Percentiles rank a stretch among this genome's conserved stretches.
phyloP scores from a whole-genome alignment of 2,888 invertebrate species.

The Caenorhabditis doughertyi region DNA sequence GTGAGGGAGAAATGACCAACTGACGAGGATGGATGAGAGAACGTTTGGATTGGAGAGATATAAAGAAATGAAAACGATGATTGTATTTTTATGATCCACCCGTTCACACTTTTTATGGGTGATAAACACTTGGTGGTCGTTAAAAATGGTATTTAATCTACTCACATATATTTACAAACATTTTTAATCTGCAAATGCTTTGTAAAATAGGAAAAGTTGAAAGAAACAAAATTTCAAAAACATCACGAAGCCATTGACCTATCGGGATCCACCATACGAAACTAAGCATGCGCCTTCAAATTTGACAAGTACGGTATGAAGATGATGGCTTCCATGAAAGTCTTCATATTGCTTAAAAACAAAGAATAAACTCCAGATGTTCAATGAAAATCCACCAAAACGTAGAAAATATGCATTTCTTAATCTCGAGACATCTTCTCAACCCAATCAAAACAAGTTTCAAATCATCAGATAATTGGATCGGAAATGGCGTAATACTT shows the following conservation, averaged over 20 bases:
- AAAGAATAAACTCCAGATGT: no score
- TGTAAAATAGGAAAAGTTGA: no score
- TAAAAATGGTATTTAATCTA: conserved; percentile 3
- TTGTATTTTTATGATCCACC: conserved; percentile 11
- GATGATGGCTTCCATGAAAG: no score
- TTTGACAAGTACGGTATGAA: no score
- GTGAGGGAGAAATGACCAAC: conserved; percentile 40
- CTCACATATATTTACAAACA: not conserved
- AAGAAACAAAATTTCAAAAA: no score
- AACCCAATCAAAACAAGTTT: conserved; percentile 30
- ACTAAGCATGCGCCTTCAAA: no score
- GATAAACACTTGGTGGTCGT: conserved; percentile 29
- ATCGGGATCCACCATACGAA: no score
- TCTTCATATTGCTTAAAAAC: no score
- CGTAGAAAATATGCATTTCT: not conserved
- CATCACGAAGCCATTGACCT: no score
- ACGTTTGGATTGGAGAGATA: not conserved
- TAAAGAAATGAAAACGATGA: conserved; percentile 7
- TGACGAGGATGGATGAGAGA: conserved; percentile 23
- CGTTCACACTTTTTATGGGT: conserved; percentile 39
- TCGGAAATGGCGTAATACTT: conserved; percentile 40
- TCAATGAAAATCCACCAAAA: no score
- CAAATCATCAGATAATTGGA: conserved; percentile 45
- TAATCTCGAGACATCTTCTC: conserved; percentile 26
- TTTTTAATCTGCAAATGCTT: no score